These are phyloP conservation scores for Noctua comes DNA, from an alignment of 2,888 invertebrate genomes.

Conservation along the genomic window DNA sequence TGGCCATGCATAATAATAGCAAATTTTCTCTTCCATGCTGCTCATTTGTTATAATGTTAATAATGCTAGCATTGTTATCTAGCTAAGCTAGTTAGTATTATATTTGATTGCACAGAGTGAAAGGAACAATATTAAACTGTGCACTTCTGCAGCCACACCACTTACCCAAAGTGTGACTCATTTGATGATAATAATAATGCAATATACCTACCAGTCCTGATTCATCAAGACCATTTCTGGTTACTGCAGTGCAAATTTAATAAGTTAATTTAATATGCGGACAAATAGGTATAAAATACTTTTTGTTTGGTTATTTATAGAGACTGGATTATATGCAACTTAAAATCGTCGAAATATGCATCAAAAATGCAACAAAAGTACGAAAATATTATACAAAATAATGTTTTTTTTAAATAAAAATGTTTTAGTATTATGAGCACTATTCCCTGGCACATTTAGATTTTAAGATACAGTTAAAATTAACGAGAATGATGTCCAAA, in stretches of 20 bases:
- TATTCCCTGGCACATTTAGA: not conserved
- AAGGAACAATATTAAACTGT: constrained; percentile 25
- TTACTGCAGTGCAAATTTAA: constrained; percentile 21
- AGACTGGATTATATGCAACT: not conserved
- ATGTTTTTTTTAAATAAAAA: not conserved
- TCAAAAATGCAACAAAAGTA: too few species aligned
- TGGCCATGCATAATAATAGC: constrained; percentile 72
- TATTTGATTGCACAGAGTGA: constrained; percentile 55
- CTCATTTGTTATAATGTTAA: constrained; percentile 34
- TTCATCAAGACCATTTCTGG: not conserved
- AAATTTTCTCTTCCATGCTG: constrained; percentile 33
- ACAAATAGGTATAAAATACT: constrained; percentile 38
- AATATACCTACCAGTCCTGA: constrained; percentile 13
- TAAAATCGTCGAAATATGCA: not conserved
- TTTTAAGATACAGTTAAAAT: not conserved
- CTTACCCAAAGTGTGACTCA: not conserved
- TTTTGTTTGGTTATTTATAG: constrained; percentile 40
- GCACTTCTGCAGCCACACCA: constrained; percentile 9
- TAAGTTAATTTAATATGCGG: constrained; percentile 14
- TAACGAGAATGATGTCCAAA: not conserved
- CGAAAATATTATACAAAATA: too few species aligned
- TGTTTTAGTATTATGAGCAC: not conserved
- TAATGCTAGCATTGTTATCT: constrained; percentile 54
- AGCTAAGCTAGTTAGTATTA: constrained; percentile 61
- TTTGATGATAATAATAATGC: constrained; percentile 19